Evolutionary conservation across 2,113 vertebrate genomes (phyloP).

Genomic region (Neodon shergylaensis): DNA sequence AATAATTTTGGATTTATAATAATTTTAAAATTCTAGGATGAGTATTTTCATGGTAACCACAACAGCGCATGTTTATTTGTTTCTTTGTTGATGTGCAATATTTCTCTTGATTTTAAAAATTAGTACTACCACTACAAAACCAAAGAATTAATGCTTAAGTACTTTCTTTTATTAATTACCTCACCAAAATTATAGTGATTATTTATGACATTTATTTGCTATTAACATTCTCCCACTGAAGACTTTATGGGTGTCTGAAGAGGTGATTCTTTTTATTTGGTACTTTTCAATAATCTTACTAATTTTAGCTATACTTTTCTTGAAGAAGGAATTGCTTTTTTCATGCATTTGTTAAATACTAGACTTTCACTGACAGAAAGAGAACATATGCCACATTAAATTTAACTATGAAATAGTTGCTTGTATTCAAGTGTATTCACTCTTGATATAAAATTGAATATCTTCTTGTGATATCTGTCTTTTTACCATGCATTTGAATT

Average conservation of each 20-base stretch:
- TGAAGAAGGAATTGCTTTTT: not conserved
- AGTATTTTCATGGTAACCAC: not conserved
- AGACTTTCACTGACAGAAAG: not conserved
- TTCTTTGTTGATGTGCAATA: not conserved
- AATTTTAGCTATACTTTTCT: not conserved
- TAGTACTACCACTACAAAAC: not conserved
- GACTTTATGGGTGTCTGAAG: not conserved
- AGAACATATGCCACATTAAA: not conserved
- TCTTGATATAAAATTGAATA: not conserved
- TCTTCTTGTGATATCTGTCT: not conserved
- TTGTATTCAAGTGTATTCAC: not conserved
- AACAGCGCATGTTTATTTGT: not conserved
- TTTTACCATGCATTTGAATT: not conserved
- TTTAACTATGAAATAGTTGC: not conserved
- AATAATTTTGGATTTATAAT: no score
- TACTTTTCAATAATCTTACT: not conserved
- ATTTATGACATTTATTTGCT: not conserved
- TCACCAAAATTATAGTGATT: not conserved
- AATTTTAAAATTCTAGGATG: not conserved
- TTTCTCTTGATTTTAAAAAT: not conserved
- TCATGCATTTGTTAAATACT: not conserved
- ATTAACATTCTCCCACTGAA: not conserved
- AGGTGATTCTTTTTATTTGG: not conserved
- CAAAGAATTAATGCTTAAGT: not conserved
- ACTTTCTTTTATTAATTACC: not conserved